Base-by-base conservation (phyloP, 2,113 vertebrate genomes). In the Philantomba maxwellii region DNA sequence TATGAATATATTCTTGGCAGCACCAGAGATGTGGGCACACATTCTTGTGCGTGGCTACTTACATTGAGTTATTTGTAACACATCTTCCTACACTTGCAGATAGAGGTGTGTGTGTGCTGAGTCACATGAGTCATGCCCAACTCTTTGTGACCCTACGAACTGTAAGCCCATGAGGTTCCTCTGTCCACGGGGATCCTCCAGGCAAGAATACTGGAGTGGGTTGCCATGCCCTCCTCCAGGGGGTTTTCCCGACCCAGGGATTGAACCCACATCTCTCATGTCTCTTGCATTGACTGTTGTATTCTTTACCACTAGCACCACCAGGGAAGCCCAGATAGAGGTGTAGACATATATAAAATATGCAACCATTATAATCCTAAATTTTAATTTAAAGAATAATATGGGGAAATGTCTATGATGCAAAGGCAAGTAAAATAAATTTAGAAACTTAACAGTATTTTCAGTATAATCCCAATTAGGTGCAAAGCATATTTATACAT, bases 191-290 rank as follows among this genome's bases (percentile, higher is more conserved):
- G 70, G 70, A 36, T 25, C 70, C 70, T 43, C 21, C 70, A 73
- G 70, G 36, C 36, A 43, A 43, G 70, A 25, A 73, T 3, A 26
- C 70, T 14, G 70, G 36, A 73, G 70, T 25, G 36, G 36, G 36
- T 14, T 73, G 70, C 70, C 36, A 14, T 43, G 70, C 70, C 70
- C 36, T 73, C 70, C 21, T 7, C 36, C 36, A 73, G 36, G 11
- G 36, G 11, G 25, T 43, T 2, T 73, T 43, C 70, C 70, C 2
- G 6, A 43, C 70, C 11, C 11, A 73, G 21, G 70, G 36, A 25
- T 0, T 43, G 21, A 73, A 73, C 36, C 36, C 1, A 0, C 36
- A 25, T 73, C 36, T 43, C 36, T 73, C 11, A 25, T 23, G 3
- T 43, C 36, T 73, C 23, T 10, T 73, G 66, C 66, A 11, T 1